A percentile compares a stretch with the other conserved stretches of the same genome.
Evolutionary conservation across 2,113 vertebrate genomes (phyloP).

Genomic region (human (Homo sapiens)): DNA sequence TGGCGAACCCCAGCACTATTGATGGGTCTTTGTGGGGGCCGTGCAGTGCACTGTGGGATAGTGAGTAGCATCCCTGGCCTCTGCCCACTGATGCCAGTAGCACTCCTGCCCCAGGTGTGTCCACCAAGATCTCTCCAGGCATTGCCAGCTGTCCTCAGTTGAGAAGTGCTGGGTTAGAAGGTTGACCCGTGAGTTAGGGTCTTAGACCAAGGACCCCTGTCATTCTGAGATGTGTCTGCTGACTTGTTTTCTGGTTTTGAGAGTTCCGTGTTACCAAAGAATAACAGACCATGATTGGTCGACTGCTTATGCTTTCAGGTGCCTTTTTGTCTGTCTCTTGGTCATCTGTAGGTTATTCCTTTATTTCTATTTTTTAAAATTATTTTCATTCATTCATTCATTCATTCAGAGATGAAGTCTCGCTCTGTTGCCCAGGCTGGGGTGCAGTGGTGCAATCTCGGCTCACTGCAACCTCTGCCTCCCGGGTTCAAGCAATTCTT

Average conservation of each 20-base stretch:
- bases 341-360: not conserved
- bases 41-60: too few species aligned
- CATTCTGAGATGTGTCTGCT: not conserved
- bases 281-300: not conserved
- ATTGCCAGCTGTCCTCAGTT: not conserved
- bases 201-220: not conserved
- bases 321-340: not conserved
- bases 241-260: conserved; percentile 16
- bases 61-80: not conserved
- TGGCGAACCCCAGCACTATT: too few species aligned
- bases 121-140: not conserved
- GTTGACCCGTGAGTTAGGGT: not conserved
- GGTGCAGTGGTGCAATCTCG: too few species aligned
- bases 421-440: too few species aligned
- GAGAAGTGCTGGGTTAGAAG: not conserved
- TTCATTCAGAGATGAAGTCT: too few species aligned
- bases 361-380: too few species aligned
- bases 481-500: too few species aligned
- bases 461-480: too few species aligned
- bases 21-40: not conserved
- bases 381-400: too few species aligned
- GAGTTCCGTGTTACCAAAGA: not conserved
- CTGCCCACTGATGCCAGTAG: not conserved
- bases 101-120: too few species aligned
- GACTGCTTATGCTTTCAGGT: too few species aligned